Percentiles rank a stretch among this genome's conserved stretches.
Conservation (phyloP, 2,797 vertebrate species). For the Pseudomugil gertrudae region DNA sequence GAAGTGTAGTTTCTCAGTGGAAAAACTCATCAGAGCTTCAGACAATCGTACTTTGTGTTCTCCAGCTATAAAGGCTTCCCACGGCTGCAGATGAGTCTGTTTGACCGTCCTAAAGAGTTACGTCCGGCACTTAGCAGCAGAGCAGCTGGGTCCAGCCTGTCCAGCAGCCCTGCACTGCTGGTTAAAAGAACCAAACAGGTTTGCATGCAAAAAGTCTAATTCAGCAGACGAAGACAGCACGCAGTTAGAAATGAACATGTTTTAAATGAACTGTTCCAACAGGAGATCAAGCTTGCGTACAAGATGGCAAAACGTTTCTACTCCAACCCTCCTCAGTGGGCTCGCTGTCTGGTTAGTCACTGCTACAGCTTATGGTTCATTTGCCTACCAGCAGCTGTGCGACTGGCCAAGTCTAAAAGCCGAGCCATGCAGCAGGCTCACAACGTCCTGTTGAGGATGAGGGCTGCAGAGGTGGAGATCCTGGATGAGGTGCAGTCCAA, state of each 20-base stretch:
- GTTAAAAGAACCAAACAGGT: constrained; percentile 98
- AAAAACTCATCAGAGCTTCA: background rate
- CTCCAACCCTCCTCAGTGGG: constrained; percentile 89
- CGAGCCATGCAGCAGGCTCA: constrained; percentile 93
- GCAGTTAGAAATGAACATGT: background rate
- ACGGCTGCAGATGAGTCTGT: constrained; percentile 86
- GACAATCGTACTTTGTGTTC: background rate
- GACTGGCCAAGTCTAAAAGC: constrained; percentile 88
- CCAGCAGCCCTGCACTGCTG: constrained; percentile 93
- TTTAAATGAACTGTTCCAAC: constrained; percentile 8
- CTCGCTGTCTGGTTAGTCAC: constrained; percentile 94
- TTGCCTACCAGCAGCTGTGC: constrained; percentile 91
- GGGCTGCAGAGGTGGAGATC: constrained; percentile 91
- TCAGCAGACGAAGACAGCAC: fast-evolving
- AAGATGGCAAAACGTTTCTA: constrained; percentile 92
- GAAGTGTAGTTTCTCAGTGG: background rate
- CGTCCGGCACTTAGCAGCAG: constrained; percentile 86
- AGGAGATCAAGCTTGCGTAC: constrained; percentile 97
- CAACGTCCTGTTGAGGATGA: constrained; percentile 92
- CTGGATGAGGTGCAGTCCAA: constrained; percentile 88
- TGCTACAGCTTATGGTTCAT: constrained; percentile 99
- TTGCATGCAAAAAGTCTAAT: constrained; percentile 1
- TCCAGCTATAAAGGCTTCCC: constrained; percentile 93
- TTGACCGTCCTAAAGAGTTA: constrained; percentile 89
- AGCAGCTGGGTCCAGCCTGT: constrained; percentile 83